Percentiles rank a stretch among this genome's conserved stretches.
These are phyloP conservation scores for Myathropa florea DNA, from an alignment of 2,888 invertebrate species.

Conservation along the genomic window DNA sequence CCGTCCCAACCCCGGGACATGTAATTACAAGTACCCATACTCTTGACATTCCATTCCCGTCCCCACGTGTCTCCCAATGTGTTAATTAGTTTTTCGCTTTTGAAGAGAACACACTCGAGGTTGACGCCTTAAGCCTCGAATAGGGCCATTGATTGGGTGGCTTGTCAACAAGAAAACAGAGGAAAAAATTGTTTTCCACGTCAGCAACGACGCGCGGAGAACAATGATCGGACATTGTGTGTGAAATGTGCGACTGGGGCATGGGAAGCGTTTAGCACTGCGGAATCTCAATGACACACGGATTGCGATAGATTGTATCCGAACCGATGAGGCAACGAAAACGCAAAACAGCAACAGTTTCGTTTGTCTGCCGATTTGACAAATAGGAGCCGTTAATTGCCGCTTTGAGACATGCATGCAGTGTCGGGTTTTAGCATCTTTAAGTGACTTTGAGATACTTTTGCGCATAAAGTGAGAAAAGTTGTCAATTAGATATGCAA, in stretches of 20 bases:
- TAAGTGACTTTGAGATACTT: constrained; percentile 4
- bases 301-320: constrained; percentile 10
- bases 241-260: constrained; percentile 8
- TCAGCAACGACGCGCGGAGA: not conserved
- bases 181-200: constrained; percentile 1
- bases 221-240: constrained; percentile 15
- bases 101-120: not conserved
- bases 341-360: not conserved
- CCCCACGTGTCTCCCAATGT: constrained; percentile 6
- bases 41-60: constrained; percentile 25
- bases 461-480: not conserved
- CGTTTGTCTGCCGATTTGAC: not conserved
- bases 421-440: constrained; percentile 14
- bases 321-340: constrained; percentile 24
- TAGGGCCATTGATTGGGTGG: constrained; percentile 21
- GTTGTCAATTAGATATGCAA: not conserved
- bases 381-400: constrained; percentile 13
- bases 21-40: constrained; percentile 22
- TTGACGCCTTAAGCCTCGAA: not conserved
- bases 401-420: constrained; percentile 13
- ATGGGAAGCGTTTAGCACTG: constrained; percentile 13
- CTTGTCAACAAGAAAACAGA: constrained; percentile 1
- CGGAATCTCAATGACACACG: constrained; percentile 26
- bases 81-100: not conserved
- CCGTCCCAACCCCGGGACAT: constrained; percentile 8